Base-by-base conservation (phyloP, 2,888 invertebrate genomes). In the Lymantria dispar region DNA sequence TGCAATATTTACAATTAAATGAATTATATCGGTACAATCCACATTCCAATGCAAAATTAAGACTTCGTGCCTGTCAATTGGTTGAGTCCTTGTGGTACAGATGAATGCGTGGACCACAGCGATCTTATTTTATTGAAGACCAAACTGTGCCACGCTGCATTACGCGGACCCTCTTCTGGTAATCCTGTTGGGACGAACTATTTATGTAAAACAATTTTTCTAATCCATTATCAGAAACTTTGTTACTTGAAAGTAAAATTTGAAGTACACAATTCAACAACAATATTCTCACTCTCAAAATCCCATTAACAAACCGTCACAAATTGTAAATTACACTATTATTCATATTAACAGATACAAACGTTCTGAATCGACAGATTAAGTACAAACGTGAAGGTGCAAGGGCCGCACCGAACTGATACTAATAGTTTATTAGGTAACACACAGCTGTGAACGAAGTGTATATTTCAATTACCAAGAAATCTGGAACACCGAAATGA, bases 51-150 rank as follows among this genome's bases (percentile, higher is more conserved):
- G 62, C 70, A 63, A 68, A 72, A 69, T 71, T 62, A 94, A 58
- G 64, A 65, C 54, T 79, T 77, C 88, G 87, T 91, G 91, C 91
- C 91, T 95, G 96, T 93, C 74, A 96, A 92, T 85, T 96, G 96
- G 92, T 96, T 96, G 75, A 97, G 93, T 73, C 96, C 97, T 83
- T 94, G 95, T 56, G 95, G 93, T 62, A 94, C 94, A 58, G 94
- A 94, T 47, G 95, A 93, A 77, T 95, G 95, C 63, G 94, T 94
- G 67, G 94, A 95, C 97, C 97, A 97, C 58, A 97, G 92, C 43
- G 97, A 97, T 77, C 96, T 95, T 86, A 97, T 97, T 93, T 97
- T 97, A 79, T 96, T 96, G 83, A 97, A 94, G 74, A 97, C 95
- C 78, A 96, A 88, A 69, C 95, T 95, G 57, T 95, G 95, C 96